Evolutionary conservation across 2,888 invertebrate species (phyloP).

Genomic region (Campoplex capitator): DNA sequence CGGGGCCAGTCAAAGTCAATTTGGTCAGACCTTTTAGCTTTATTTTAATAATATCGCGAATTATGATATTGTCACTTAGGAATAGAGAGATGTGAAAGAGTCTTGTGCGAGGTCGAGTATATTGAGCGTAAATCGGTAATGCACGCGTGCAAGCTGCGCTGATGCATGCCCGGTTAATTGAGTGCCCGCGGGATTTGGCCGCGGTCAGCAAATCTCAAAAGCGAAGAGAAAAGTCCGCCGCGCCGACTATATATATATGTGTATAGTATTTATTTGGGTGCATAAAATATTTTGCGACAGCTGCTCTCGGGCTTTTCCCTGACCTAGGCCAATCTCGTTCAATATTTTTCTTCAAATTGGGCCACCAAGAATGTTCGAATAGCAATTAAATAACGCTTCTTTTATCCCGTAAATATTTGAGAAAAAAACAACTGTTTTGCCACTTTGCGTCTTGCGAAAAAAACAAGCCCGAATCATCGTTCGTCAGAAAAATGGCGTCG

Average conservation of each 20-base stretch:
- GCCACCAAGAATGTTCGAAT: neutral
- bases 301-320: slow-evolving; percentile 17
- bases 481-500: no score
- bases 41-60: slow-evolving; percentile 36
- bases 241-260: neutral
- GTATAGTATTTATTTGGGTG: slow-evolving; percentile 6
- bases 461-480: no score
- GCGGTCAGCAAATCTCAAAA: slow-evolving; percentile 49
- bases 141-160: slow-evolving; percentile 18
- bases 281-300: slow-evolving; percentile 19
- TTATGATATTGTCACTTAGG: slow-evolving; percentile 35
- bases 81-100: slow-evolving; percentile 36
- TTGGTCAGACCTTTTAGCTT: neutral
- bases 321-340: slow-evolving; percentile 22
- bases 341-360: neutral
- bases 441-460: no score
- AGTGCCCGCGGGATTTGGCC: slow-evolving; percentile 52
- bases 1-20: slow-evolving; percentile 4
- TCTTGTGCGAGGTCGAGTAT: slow-evolving; percentile 30
- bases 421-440: no score
- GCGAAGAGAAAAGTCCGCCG: slow-evolving; percentile 23
- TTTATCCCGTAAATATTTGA: neutral
- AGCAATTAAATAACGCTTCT: neutral
- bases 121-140: slow-evolving; percentile 36
- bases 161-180: slow-evolving; percentile 53